Percentiles rank a stretch among this genome's conserved stretches.
Evolutionary conservation across 2,113 vertebrate genomes (phyloP).

Genomic region (Dendrocopos noguchii): DNA sequence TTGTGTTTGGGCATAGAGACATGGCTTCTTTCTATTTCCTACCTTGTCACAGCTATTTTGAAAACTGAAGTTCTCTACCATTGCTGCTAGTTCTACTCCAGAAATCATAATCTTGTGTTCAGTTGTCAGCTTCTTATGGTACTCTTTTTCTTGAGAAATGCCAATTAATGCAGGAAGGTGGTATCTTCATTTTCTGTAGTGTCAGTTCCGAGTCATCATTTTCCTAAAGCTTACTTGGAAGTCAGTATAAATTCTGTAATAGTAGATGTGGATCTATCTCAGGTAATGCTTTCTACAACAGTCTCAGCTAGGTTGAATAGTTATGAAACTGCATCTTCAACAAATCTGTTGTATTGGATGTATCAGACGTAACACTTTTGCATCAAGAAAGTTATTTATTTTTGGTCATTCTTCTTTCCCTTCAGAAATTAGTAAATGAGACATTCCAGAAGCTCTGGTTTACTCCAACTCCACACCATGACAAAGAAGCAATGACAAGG

Average conservation of each 20-base stretch:
- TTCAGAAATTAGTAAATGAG: constrained; percentile 98
- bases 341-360: not conserved
- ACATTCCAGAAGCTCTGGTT: constrained; percentile 99
- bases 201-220: not conserved
- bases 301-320: not conserved
- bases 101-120: not conserved
- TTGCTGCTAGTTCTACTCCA: not conserved
- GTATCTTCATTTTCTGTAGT: not conserved
- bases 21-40: not conserved
- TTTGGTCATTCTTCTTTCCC: not conserved
- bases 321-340: not conserved
- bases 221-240: not conserved
- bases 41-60: not conserved
- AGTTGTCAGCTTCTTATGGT: not conserved
- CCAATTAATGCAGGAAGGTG: not conserved
- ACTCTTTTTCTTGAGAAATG: not conserved
- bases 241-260: not conserved
- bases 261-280: not conserved
- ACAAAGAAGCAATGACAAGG: constrained; percentile 97
- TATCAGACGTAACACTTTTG: not conserved
- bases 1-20: not conserved
- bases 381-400: not conserved
- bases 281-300: not conserved
- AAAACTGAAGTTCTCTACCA: not conserved
- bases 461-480: constrained; percentile 92